Base-by-base conservation (phyloP, 2,888 invertebrate species). In the Cordilura impudica region DNA sequence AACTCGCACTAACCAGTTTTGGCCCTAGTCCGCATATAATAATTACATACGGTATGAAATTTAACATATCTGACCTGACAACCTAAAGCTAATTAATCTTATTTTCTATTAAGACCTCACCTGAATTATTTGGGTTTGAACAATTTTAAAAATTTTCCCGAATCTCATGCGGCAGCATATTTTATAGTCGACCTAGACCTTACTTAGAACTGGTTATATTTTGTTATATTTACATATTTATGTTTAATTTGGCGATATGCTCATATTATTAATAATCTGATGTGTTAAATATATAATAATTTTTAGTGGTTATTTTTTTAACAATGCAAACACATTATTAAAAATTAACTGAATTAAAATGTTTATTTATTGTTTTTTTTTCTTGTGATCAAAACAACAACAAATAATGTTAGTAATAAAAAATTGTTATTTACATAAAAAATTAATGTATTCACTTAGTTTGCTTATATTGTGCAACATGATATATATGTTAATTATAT, bases 341-440 rank as follows among this genome's bases (percentile, higher is more conserved):
- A 45, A 61, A 45, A 7, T n/a, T 16, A 45, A 45, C 31, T 70
- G 61, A 61, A 61, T 71, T 61, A 71, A 71, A 71, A 26, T 45
- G 29, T 61, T 53, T 66, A 45, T 67, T 5, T 18, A 61, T 47
- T n/a, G n/a, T n/a, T n/a, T n/a, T n/a, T n/a, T n/a, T n/a, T n/a
- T n/a, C 53, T 29, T 16, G 29, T 19, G 18, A 19, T 18, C 19
- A 14, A 14, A 47, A 58, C 47, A n/a, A 14, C n/a, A 14, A 18
- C 35, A 70, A 29, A 43, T 51, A 53, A 43, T 45, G 19, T 67
- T 69, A 29, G 56, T 7, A 47, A 7, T 47, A 58, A 31, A 35
- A 26, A 43, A 60, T 31, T 31, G 10, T 31, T 10, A 10, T 0
- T 10, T 10, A 12, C 8, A 31, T 31, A 43, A 39, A 35, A 31